Percentiles rank a stretch among this genome's conserved stretches.
These are phyloP conservation scores for Geotria australis DNA, from an alignment of 2,797 vertebrate species.

Conservation along the genomic window DNA sequence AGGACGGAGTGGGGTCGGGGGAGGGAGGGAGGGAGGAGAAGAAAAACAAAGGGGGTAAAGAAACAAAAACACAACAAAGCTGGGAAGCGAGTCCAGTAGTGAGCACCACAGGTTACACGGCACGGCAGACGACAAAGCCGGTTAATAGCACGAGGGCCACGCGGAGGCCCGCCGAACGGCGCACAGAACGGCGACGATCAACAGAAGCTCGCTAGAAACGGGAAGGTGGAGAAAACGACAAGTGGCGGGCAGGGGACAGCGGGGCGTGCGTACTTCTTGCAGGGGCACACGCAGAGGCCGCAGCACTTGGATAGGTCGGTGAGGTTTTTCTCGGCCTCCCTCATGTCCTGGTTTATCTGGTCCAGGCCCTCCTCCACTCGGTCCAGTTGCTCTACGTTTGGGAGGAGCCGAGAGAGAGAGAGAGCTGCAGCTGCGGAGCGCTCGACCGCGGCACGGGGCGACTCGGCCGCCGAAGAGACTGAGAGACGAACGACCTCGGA, in stretches of 20 bases:
- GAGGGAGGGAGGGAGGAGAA: not conserved
- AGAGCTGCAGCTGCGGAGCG: not conserved
- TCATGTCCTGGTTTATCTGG: slow-evolving; percentile 93
- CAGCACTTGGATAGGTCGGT: slow-evolving; percentile 85
- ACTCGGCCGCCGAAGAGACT: too few relatives aligned
- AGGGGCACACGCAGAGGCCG: slow-evolving; percentile 74
- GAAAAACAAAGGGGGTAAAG: slow-evolving; percentile 1
- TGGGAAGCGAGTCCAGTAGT: not conserved
- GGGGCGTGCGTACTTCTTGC: slow-evolving; percentile 37
- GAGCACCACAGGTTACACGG: not conserved
- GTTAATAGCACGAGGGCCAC: not conserved
- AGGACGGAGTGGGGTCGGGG: not conserved
- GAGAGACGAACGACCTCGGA: too few relatives aligned
- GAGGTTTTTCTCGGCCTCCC: slow-evolving; percentile 62
- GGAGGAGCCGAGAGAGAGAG: not conserved
- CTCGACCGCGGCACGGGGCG: too few relatives aligned
- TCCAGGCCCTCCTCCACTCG: slow-evolving; percentile 65
- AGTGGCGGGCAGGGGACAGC: too few relatives aligned
- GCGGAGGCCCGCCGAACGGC: not conserved
- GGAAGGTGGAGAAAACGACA: too few relatives aligned
- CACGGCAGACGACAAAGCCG: not conserved
- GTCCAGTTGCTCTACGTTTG: slow-evolving; percentile 41
- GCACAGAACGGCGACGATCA: slow-evolving; percentile 4
- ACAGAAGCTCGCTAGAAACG: not conserved
- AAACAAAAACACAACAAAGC: not conserved